phyloP scores from a whole-genome alignment of 2,113 vertebrate genomes.

The Parus major region DNA sequence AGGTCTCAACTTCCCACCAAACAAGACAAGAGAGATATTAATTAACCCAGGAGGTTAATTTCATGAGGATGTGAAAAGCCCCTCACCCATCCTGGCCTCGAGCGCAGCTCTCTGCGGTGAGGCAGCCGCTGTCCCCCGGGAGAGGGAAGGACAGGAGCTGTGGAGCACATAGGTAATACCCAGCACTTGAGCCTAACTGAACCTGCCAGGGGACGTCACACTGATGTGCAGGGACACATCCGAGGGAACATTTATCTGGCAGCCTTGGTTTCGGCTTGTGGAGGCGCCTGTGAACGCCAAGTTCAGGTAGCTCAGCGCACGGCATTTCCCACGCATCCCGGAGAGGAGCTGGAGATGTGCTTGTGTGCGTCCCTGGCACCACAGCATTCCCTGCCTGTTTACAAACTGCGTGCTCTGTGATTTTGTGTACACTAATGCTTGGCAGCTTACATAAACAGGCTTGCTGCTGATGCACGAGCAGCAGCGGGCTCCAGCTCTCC shows the following conservation, averaged over 20 bases:
- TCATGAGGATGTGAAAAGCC: neutral
- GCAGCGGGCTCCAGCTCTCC: neutral
- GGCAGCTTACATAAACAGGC: neutral
- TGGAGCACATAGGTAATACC: neutral
- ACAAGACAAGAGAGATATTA: neutral
- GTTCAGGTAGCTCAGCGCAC: neutral
- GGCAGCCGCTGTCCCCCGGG: fast-evolving
- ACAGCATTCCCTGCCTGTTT: neutral
- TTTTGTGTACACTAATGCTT: neutral
- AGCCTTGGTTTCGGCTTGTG: neutral
- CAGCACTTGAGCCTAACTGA: neutral
- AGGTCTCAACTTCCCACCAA: neutral
- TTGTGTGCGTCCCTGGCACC: neutral
- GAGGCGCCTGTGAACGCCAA: neutral
- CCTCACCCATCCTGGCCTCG: fast-evolving
- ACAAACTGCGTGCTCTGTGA: fast-evolving
- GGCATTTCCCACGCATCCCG: fast-evolving
- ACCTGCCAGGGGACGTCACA: conserved; percentile 7
- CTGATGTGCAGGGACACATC: neutral
- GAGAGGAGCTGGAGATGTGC: neutral
- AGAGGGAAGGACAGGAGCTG: neutral
- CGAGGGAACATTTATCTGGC: neutral
- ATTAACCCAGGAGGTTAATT: neutral
- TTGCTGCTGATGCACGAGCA: neutral
- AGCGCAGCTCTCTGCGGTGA: fast-evolving